phyloP scores from a whole-genome alignment of 2,888 invertebrate genomes.

The Dynastes tityus region DNA sequence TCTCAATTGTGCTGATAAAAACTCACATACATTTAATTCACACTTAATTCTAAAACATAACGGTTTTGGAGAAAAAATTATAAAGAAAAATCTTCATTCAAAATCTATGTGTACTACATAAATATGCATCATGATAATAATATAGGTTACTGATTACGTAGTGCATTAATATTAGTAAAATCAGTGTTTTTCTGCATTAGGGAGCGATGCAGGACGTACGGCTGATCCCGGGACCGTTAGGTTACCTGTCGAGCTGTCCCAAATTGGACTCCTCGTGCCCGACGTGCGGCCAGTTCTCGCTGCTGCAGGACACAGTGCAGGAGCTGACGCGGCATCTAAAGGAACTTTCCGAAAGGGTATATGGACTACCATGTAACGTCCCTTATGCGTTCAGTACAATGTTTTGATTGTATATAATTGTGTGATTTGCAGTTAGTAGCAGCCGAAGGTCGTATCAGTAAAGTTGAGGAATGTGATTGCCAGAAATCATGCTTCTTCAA shows the following conservation, averaged over 20 bases:
- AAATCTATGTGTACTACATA: no score
- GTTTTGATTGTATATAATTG: constrained; percentile 67
- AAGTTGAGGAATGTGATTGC: constrained; percentile 92
- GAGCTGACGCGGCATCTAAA: constrained; percentile 86
- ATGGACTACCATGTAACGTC: constrained; percentile 71
- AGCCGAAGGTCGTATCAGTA: constrained; percentile 84
- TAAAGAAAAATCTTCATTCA: no score
- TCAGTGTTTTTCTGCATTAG: constrained; percentile 70
- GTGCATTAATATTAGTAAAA: neutral
- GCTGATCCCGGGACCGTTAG: constrained; percentile 88
- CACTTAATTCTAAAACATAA: no score
- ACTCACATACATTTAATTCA: no score
- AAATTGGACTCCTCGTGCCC: constrained; percentile 90
- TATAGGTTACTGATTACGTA: no score
- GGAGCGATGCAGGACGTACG: constrained; percentile 91
- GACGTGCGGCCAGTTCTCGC: constrained; percentile 90
- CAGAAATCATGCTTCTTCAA: constrained; percentile 89
- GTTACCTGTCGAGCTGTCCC: constrained; percentile 90
- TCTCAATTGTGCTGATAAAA: no score
- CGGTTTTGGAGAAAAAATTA: no score
- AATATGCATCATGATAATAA: no score
- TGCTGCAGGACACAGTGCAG: constrained; percentile 87
- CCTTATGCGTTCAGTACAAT: constrained; percentile 68
- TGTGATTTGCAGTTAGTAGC: constrained; percentile 80
- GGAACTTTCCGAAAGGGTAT: constrained; percentile 89